Evolutionary conservation across 2,797 vertebrate genomes (phyloP), one percentile per base, ranked within the genome.

Genomic region (Setipinna tenuifilis): DNA sequence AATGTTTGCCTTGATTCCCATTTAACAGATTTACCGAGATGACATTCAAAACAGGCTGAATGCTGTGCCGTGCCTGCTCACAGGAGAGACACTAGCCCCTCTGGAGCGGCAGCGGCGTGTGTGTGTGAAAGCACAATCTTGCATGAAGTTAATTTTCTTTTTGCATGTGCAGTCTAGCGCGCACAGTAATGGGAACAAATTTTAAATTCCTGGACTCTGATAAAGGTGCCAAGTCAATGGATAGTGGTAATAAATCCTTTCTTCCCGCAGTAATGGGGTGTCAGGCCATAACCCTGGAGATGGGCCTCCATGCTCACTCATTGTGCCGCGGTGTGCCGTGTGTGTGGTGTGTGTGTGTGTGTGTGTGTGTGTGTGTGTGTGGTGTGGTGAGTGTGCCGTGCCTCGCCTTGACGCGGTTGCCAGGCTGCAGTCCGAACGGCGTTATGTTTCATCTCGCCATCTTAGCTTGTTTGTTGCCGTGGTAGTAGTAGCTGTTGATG

Each of bases 11-110:
- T 87, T 35, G 78, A 62, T 62, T 85, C 86, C 48, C 82, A 85
- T 88, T 86, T 85, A 84, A 84, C 41, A 83, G 82, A 86, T 85
- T 89, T 78, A 62, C 71, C 83, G 89, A 88, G 82, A 84, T 84
- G 85, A 50, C 86, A 68, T 62, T 87, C 71, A 84, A 88, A 89
- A 86, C 59, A 85, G 59, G 44, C 50, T n/a, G n/a, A n/a, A n/a
- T n/a, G n/a, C n/a, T n/a, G n/a, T n/a, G n/a, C 83, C 50, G 50
- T 83, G 65, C 65, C 44, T 88, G 44, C 83, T 85, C 83, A 10
- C 71, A 78, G 31, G 68, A 75, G 16, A 78, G 35, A 78, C 71
- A 44, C 71, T 78, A 48, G 62, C 62, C 5, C 35, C 31, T 78
- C 71, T 78, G 31, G 35, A 44, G 44, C 44, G 71, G 31, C 19